phyloP scores from a whole-genome alignment of 92 coral and sea anemone species.

The Epizoanthus illoricatus region DNA sequence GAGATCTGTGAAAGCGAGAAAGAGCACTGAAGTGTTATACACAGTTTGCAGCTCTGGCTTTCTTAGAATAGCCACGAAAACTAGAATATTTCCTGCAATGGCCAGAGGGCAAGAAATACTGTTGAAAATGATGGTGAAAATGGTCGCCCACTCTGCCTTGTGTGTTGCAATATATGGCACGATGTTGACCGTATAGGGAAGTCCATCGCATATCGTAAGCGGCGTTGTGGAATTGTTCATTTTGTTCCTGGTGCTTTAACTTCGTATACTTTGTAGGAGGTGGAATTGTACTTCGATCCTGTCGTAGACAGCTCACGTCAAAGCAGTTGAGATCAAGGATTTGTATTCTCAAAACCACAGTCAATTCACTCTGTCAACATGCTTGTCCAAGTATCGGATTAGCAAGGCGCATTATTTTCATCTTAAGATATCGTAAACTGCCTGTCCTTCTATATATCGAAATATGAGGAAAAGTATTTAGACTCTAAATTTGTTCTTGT shows the following conservation, averaged over 20 bases:
- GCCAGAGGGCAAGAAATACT: conserved; percentile 67
- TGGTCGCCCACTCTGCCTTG: conserved; percentile 48
- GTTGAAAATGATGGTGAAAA: conserved; percentile 66
- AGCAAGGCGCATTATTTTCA: not conserved
- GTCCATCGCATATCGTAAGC: conserved; percentile 36
- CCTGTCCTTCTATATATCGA: no score
- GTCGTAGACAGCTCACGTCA: no score
- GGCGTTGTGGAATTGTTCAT: not conserved
- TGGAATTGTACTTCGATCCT: not conserved
- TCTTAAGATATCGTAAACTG: not conserved
- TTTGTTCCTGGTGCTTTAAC: not conserved
- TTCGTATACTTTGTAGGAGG: no score
- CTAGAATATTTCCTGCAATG: conserved; percentile 60
- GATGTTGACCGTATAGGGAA: conserved; percentile 65
- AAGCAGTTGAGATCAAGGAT: not conserved
- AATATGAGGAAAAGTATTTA: no score
- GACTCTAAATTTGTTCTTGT: no score
- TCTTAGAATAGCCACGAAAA: conserved; percentile 70
- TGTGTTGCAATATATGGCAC: conserved; percentile 49
- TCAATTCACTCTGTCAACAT: conserved; percentile 6
- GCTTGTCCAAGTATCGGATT: conserved; percentile 1
- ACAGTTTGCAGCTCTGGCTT: conserved; percentile 67
- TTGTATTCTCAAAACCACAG: not conserved
- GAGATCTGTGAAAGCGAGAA: conserved; percentile 68
- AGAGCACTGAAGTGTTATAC: conserved; percentile 72